phyloP scores from a whole-genome alignment of 37 sponge, comb jelly and placozoan species.

The Lycopodina hypogea region DNA sequence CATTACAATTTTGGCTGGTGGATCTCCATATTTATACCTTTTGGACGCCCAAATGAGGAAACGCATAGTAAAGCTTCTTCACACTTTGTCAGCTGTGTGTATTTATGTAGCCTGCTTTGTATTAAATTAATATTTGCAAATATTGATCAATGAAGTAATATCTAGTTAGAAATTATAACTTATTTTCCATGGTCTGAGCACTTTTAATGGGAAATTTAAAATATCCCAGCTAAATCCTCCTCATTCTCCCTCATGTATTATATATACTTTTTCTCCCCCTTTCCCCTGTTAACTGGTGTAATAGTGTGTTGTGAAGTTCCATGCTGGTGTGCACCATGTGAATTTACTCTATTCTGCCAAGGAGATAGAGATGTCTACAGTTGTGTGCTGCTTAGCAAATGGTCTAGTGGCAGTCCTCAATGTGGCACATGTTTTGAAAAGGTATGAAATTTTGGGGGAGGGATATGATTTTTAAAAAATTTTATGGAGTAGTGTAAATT shows the following conservation, averaged over 20 bases:
- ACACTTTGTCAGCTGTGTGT: too few relatives aligned
- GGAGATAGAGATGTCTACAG: background rate
- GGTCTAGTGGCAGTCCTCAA: background rate
- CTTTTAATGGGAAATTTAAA: too few relatives aligned
- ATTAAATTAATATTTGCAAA: too few relatives aligned
- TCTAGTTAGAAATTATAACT: too few relatives aligned
- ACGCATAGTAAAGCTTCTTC: background rate
- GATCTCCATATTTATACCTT: slow-evolving; percentile 5
- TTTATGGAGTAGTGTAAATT: too few relatives aligned
- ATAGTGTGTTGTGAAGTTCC: slow-evolving; percentile 9
- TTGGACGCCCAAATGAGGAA: slow-evolving; percentile 1
- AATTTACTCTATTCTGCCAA: background rate
- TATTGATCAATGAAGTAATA: too few relatives aligned
- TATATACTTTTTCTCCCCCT: background rate
- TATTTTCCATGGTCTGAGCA: too few relatives aligned
- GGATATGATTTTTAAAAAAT: too few relatives aligned
- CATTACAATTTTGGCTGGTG: slow-evolving; percentile 10
- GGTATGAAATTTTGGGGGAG: too few relatives aligned
- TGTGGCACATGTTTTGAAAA: background rate
- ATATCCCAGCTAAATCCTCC: too few relatives aligned
- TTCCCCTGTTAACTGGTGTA: background rate
- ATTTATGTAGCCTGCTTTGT: too few relatives aligned
- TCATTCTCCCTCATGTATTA: too few relatives aligned
- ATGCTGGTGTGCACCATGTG: background rate
- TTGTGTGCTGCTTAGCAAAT: slow-evolving; percentile 6